Evolutionary conservation across 2,888 invertebrate genomes (phyloP), one percentile per base, ranked within the genome.

Genomic region (Rhagium mordax): DNA sequence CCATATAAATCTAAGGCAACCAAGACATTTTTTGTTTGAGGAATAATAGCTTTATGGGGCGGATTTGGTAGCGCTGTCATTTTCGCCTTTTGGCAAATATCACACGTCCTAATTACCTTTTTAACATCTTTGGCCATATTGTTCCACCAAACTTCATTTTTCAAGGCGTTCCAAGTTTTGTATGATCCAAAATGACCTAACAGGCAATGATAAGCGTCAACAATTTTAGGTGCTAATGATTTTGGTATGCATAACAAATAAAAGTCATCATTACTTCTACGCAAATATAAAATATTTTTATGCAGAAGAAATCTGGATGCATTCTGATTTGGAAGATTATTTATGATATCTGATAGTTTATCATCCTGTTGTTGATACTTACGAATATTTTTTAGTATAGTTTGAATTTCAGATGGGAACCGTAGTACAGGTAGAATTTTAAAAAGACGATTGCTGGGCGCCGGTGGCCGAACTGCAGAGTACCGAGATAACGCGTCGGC

Each of bases 111-210:
- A 10, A 66, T 33, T 33, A 67, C 27, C 27, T 47, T 33, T 71
- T 71, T 55, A 16, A 71, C 41, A 2, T 10, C 27, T 16, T 49
- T 10, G 15, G 57, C 21, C 59, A 67, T 55, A 20, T 66, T 59
- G 8, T 27, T 67, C 71, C 69, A 74, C 69, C 69, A 74, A 13
- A 64, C 59, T 51, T 74, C 72, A 21, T 51, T 48, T n/a, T 62
- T 67, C 47, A 74, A 49, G 10, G 74, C 70, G 6, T 57, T 18
- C 65, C 66, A 74, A 8, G 70, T 73, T 57, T 74, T 74, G 33
- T 53, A 74, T 10, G 13, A 49, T 27, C 33, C 74, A 60, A 69
- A 74, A 57, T 74, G 74, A 15, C 74, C 68, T 29, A 71, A 21
- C 21, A 29, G 48, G 10, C 48, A 55, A 53, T 72, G 72, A 57